These are phyloP conservation scores for Sterna hirundo DNA, from an alignment of 2,113 vertebrate species.

Conservation along the genomic window DNA sequence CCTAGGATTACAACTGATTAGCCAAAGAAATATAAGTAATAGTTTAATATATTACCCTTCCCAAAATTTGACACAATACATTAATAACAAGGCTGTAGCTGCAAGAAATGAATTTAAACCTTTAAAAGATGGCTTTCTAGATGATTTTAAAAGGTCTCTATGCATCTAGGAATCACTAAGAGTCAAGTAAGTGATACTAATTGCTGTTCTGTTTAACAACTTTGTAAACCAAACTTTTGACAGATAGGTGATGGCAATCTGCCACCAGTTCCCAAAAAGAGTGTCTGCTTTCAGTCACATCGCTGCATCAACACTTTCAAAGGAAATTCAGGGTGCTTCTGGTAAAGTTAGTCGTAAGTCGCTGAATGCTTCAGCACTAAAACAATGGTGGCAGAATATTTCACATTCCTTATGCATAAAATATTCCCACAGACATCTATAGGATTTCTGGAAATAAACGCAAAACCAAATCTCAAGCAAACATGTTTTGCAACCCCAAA, in stretches of 20 bases:
- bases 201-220: not conserved
- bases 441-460: not conserved
- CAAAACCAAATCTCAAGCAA: not conserved
- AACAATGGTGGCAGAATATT: not conserved
- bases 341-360: not conserved
- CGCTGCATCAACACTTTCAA: not conserved
- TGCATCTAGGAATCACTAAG: not conserved
- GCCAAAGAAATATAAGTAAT: not conserved
- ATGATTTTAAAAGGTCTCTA: not conserved
- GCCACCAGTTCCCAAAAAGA: not conserved
- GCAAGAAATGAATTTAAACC: not conserved
- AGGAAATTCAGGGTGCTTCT: not conserved
- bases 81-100: not conserved
- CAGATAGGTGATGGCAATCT: not conserved
- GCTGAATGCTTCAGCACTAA: not conserved
- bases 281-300: not conserved
- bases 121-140: not conserved
- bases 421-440: not conserved
- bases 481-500: conserved; percentile 17
- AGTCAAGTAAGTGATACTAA: not conserved
- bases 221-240: not conserved
- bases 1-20: not conserved
- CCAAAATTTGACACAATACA: not conserved
- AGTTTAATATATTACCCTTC: not conserved
- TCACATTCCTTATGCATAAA: not conserved